Conservation (phyloP, 2,888 invertebrate species). For the Acronicta psi region DNA sequence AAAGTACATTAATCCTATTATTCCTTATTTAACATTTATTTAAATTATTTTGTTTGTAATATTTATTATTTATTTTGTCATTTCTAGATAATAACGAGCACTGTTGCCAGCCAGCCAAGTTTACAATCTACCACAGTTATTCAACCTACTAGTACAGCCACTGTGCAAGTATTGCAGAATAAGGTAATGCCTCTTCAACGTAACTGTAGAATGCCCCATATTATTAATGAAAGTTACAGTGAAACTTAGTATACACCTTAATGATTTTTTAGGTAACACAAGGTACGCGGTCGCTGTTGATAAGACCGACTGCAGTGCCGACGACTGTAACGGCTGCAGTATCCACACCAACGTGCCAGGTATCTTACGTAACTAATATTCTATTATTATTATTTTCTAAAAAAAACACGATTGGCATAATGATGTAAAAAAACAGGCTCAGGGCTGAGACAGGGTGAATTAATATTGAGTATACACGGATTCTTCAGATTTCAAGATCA, state of each 20-base stretch:
- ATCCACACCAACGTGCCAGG: constrained; percentile 72
- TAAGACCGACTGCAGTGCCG: constrained; percentile 74
- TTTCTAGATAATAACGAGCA: constrained; percentile 54
- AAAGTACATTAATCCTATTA: no score
- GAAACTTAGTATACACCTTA: background rate
- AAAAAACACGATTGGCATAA: no score
- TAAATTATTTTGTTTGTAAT: no score
- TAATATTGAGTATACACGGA: no score
- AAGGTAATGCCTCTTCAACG: constrained; percentile 59
- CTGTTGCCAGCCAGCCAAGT: constrained; percentile 55
- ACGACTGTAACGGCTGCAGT: constrained; percentile 71
- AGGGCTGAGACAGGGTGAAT: no score
- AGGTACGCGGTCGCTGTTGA: constrained; percentile 81
- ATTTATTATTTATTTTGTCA: no score
- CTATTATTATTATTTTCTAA: background rate
- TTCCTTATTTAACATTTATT: no score
- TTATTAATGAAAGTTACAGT: no score
- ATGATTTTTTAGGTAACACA: constrained; percentile 65
- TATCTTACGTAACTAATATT: constrained; percentile 40
- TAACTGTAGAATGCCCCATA: no score
- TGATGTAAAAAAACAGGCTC: no score
- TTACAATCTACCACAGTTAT: constrained; percentile 59
- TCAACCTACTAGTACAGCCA: constrained; percentile 57
- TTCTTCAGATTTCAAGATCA: no score
- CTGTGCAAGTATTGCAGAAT: constrained; percentile 62